phyloP scores from a whole-genome alignment of 2,113 vertebrate species.

The Salvelinus alpinus region DNA sequence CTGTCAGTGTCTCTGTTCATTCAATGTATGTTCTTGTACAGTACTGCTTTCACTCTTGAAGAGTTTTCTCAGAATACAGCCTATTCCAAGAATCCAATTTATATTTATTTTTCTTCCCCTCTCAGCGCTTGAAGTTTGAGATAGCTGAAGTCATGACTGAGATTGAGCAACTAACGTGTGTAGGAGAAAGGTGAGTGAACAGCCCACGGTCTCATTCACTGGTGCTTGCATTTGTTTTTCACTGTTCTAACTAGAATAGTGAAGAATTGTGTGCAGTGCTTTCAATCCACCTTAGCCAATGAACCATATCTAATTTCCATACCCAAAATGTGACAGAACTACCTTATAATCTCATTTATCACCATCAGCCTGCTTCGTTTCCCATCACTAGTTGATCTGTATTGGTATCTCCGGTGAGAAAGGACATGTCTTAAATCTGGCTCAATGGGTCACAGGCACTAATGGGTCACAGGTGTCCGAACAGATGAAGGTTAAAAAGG shows the following conservation, averaged over 20 bases:
- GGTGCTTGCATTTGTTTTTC: neutral
- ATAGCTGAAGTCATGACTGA: slow-evolving; percentile 98
- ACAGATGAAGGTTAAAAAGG: too few relatives aligned
- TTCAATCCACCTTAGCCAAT: slow-evolving; percentile 12
- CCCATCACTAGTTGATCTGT: neutral
- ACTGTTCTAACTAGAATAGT: neutral
- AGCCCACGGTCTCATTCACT: neutral
- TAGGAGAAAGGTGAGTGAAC: slow-evolving; percentile 86
- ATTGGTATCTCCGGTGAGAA: neutral
- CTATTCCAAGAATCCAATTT: neutral
- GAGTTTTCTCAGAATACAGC: neutral
- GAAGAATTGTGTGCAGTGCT: neutral
- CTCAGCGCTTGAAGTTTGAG: slow-evolving; percentile 93
- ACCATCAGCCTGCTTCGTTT: neutral
- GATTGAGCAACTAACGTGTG: slow-evolving; percentile 93
- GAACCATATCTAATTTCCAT: neutral
- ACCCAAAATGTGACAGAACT: neutral
- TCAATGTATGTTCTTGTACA: neutral
- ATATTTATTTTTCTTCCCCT: slow-evolving; percentile 32
- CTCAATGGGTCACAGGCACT: neutral
- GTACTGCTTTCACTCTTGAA: neutral
- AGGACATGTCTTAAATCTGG: neutral
- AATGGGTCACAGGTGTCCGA: too few relatives aligned
- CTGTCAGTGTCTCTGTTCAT: neutral
- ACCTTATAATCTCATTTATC: neutral